Base-by-base conservation (phyloP, 2,888 invertebrate species). In the Synanthedon vespiformis region DNA sequence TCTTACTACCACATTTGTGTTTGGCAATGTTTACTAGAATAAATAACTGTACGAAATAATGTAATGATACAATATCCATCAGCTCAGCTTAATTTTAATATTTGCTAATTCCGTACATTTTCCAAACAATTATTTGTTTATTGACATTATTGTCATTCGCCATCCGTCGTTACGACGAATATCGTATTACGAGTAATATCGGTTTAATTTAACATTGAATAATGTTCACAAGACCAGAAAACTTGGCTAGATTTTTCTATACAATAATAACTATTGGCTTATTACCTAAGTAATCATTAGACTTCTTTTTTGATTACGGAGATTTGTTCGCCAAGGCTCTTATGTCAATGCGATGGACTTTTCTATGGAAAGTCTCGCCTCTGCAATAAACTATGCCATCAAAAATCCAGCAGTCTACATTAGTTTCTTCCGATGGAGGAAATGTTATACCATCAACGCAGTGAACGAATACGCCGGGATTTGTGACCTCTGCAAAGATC, bases 241-340 rank as follows among this genome's bases (percentile, higher is more conserved):
- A 51, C 70, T 67, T 10, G 51, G 74, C 73, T 2, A 82, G 77
- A 65, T 60, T 81, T 60, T 85, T 85, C 59, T 81, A 84, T 56
- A 50, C 77, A n/a, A 57, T 84, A 13, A 75, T 76, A 54, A 68
- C 77, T 51, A 67, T 65, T 11, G 83, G 83, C 5, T 55, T 85
- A 80, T 78, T 13, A 84, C 85, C 0, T 18, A 18, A 18, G 3
- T 22, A 22, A 27, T 27, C 27, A 27, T 6, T 27, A 27, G 27
- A 27, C 27, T 8, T 13, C 13, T 41, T 41, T 41, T 5, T 41
- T 41, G 2, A 8, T 69, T 67, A 0, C 74, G n/a, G n/a, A 85
- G 85, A 40, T 85, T 82, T 51, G 72, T 85, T 0, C 85, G 84
- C 4, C 61, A 68, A 0, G 72, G 72, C 1, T 84, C 85, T 0